Percentiles rank a stretch among this genome's conserved stretches.
phyloP scores from a whole-genome alignment of 2,113 vertebrate genomes.

The Prunella fulvescens region DNA sequence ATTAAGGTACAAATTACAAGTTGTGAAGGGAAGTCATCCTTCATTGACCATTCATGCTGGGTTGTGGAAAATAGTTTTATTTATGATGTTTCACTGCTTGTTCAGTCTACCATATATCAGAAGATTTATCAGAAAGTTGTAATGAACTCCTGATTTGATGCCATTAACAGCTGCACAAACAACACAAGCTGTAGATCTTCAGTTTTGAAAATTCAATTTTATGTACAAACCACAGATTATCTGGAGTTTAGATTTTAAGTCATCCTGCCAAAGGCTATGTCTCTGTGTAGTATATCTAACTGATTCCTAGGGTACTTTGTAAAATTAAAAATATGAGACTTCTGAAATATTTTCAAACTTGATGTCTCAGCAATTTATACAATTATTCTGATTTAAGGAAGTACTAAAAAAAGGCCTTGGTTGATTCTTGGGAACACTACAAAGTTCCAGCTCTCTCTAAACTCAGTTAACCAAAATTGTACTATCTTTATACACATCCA shows the following conservation, averaged over 20 bases:
- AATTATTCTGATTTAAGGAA: background rate
- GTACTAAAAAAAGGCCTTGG: background rate
- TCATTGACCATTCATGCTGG: background rate
- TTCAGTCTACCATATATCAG: background rate
- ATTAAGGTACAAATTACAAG: background rate
- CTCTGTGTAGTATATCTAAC: background rate
- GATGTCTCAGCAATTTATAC: background rate
- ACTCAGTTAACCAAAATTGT: background rate
- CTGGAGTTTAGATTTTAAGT: background rate
- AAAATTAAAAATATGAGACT: background rate
- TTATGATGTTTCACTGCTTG: background rate
- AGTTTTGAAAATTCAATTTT: background rate
- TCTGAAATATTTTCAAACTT: background rate
- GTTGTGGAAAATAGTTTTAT: slow-evolving; percentile 5
- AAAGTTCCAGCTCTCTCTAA: background rate
- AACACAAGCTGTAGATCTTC: background rate
- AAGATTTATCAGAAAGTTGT: background rate
- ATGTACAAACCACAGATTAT: background rate
- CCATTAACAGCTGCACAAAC: background rate
- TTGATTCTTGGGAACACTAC: background rate
- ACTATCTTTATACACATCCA: background rate
- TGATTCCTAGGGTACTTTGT: background rate
- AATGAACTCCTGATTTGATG: background rate
- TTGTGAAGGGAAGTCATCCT: background rate
- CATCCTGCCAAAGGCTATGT: background rate